Percentiles rank a stretch among this genome's conserved stretches.
phyloP scores from a whole-genome alignment of 2,888 invertebrate species.

The Oligia fasciuncula region DNA sequence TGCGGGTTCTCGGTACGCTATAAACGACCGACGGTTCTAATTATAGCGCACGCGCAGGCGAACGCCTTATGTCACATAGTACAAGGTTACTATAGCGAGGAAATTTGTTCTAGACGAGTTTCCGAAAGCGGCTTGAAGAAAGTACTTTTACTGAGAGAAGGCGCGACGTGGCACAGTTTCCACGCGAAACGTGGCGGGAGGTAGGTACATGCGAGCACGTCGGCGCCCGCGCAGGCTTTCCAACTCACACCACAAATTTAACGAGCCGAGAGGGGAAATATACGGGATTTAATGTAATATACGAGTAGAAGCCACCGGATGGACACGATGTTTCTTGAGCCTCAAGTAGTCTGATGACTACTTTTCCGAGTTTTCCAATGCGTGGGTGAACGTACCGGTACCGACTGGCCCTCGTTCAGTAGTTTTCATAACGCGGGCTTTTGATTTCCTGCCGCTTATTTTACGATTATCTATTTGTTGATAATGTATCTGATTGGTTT shows the following conservation, averaged over 20 bases:
- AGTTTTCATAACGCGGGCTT: conserved; percentile 41
- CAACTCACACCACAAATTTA: conserved; percentile 78
- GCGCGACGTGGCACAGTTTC: conserved; percentile 87
- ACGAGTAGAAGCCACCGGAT: conserved; percentile 73
- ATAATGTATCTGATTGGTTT: background rate
- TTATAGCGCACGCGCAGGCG: conserved; percentile 80
- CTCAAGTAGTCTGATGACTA: conserved; percentile 51
- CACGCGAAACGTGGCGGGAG: conserved; percentile 76
- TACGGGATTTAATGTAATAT: conserved; percentile 72
- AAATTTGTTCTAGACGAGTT: conserved; percentile 86
- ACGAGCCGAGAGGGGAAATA: conserved; percentile 75
- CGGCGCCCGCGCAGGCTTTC: conserved; percentile 79
- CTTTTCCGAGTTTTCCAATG: conserved; percentile 76
- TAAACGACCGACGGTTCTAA: conserved; percentile 79
- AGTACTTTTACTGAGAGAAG: conserved; percentile 89
- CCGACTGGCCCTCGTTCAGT: conserved; percentile 41
- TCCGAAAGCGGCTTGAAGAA: conserved; percentile 89
- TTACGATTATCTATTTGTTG: background rate
- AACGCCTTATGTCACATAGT: conserved; percentile 85
- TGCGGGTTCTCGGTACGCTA: conserved; percentile 78
- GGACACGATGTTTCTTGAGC: conserved; percentile 63
- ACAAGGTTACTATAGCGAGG: conserved; percentile 86
- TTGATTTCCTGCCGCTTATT: conserved; percentile 18
- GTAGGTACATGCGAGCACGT: conserved; percentile 60
- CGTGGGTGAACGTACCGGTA: conserved; percentile 36